Evolutionary conservation across 2,797 vertebrate genomes (phyloP), one percentile per base, ranked within the genome.

Genomic region (Cheirogaleus major): DNA sequence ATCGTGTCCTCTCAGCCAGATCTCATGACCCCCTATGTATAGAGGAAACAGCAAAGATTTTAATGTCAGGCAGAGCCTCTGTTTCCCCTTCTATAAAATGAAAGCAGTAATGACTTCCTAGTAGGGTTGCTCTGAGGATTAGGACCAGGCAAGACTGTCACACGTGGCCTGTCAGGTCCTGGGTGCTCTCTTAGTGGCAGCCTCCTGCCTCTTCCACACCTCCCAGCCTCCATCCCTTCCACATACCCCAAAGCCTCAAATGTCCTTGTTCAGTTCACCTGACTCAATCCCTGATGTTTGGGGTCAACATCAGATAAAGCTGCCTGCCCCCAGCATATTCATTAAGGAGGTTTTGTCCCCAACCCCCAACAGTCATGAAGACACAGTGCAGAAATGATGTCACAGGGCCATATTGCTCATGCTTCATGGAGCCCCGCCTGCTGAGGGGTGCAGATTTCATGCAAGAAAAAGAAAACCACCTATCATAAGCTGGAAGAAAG

Each of bases 291-390:
- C 93, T 89, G 38, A 38, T 43, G 45, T 43, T 69, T 65, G 96
- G 93, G 93, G 69, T 82, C 55, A 88, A 82, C 89, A 43, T 92
- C 96, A 80, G 55, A 32, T 52, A 65, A 93, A 89, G 35, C 3
- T 69, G 89, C 89, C 96, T 89, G 72, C 55, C 96, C 96, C 89
- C 95, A 82, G 91, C 96, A 93, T 41, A 81, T 90, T 96, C 98
- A 96, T 97, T 97, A 98, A 96, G 35, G 12, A 98, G 85, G 67
- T 73, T 97, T 98, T 96, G 79, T 95, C 97, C 97, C 88, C 82
- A 85, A 3, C 35, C n/a, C 59, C 25, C 45, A 57, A 87, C 61
- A 90, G 45, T 98, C 96, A 88, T 93, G 95, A 96, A 96, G 97
- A 96, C 91, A 65, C 43, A 20, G 32, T 69, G 67, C 57, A 95